Conservation (phyloP, 2,888 invertebrate species). For the Rotaria sp. region DNA sequence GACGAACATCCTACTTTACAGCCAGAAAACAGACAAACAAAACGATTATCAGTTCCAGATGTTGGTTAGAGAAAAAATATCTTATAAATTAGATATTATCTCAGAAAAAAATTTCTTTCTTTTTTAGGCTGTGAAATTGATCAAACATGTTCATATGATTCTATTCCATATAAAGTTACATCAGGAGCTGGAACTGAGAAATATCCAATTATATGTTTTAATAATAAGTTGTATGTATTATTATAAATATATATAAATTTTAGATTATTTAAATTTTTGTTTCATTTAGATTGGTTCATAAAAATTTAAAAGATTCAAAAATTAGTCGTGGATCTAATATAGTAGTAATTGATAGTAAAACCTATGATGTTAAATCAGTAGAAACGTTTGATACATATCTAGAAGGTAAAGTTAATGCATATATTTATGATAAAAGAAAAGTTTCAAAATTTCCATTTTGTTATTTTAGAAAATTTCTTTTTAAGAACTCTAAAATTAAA, state of each 20-base stretch:
- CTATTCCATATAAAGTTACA: slow-evolving; percentile 42
- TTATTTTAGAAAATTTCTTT: slow-evolving; percentile 46
- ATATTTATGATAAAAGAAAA: slow-evolving; percentile 23
- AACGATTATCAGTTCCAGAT: neutral
- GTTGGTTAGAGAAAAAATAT: neutral
- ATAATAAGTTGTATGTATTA: slow-evolving; percentile 43
- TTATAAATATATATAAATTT: neutral
- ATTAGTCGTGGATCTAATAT: slow-evolving; percentile 49
- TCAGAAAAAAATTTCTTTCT: neutral
- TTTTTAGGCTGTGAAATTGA: slow-evolving; percentile 40
- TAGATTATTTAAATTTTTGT: slow-evolving; percentile 35
- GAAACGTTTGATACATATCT: slow-evolving; percentile 51
- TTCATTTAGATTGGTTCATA: slow-evolving; percentile 45
- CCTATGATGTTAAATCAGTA: slow-evolving; percentile 45
- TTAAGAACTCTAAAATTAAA: slow-evolving; percentile 47
- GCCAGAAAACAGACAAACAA: neutral
- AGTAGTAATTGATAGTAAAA: slow-evolving; percentile 47
- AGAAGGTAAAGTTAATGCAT: slow-evolving; percentile 45
- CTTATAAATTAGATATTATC: neutral
- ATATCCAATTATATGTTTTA: slow-evolving; percentile 43
- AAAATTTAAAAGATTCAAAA: slow-evolving; percentile 33
- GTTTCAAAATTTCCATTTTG: neutral
- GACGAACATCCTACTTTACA: neutral
- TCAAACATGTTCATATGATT: slow-evolving; percentile 41
- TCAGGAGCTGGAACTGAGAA: slow-evolving; percentile 43